Base-by-base conservation (phyloP, 2,888 invertebrate genomes). In the Drosophila histrio region DNA sequence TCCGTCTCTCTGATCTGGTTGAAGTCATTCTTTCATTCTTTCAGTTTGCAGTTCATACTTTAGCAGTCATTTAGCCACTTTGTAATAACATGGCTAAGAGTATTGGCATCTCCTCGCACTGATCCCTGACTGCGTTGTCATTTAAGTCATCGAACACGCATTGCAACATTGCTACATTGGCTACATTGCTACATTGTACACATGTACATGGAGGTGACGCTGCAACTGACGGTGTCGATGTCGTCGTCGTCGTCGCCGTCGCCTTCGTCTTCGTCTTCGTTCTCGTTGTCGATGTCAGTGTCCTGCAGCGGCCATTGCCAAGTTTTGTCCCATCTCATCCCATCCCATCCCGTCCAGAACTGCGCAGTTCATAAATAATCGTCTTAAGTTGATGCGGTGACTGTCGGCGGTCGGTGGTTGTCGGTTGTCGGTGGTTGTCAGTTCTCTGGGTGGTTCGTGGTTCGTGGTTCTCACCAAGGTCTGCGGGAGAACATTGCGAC, bases 131-230 rank as follows among this genome's bases (percentile, higher is more conserved):
- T 59, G 41, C 41, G 44, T 69, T 88, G 87, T 88, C 87, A 87
- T 80, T 87, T 88, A 77, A 85, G 86, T 89, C 86, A 89, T 89
- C 89, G 90, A 90, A 90, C 90, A 90, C 84, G 90, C 90, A 89
- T 90, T 90, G 89, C 88, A 79, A 90, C 90, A 90, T 79, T 88
- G 79, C 74, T 8, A 30, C n/a, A 39, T 21, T 19, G 36, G 89
- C 88, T 78, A 90, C 90, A 90, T 79, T 88, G 79, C 74, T 8
- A 30, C n/a, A 39, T 21, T 34, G 13, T 21, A 41, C 22, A 22
- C 8, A 44, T 17, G 5, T 39, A 28, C 41, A 53, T 26, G 24
- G 17, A 52, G 32, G 22, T 58, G 39, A 39, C 24, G 32, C 22
- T 50, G 9, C 8, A 9, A 52, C 30, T 26, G 47, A 24, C 39